Evolutionary conservation across 2,797 vertebrate genomes (phyloP).

Genomic region (Scolopax bukidnonensis): DNA sequence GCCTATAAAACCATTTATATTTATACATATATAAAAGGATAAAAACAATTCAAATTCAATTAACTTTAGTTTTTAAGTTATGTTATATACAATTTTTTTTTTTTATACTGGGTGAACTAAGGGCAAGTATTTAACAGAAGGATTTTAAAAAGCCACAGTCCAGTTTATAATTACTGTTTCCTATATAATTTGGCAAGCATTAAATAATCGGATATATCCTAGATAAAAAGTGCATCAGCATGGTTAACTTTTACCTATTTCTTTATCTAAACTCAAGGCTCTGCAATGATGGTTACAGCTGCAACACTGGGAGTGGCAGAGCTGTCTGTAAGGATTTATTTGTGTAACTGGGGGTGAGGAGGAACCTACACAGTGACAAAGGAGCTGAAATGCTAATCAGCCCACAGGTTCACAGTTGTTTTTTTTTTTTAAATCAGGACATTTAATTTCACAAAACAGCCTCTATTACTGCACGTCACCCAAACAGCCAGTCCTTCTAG

Average conservation of each 20-base stretch:
- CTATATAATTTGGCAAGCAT: slow-evolving; percentile 71
- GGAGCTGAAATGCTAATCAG: neutral
- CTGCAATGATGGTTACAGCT: neutral
- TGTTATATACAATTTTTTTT: slow-evolving; percentile 55
- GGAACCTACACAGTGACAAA: neutral
- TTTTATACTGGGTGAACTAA: neutral
- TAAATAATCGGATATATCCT: slow-evolving; percentile 57
- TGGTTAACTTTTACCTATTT: slow-evolving; percentile 34
- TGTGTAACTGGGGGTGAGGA: neutral
- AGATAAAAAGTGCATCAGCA: slow-evolving; percentile 46
- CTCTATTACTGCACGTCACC: neutral
- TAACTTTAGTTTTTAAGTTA: slow-evolving; percentile 64
- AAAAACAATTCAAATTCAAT: slow-evolving; percentile 69
- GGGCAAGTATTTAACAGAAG: slow-evolving; percentile 36
- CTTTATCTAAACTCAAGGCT: neutral
- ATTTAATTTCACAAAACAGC: neutral
- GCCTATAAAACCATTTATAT: slow-evolving; percentile 58
- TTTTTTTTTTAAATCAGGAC: neutral
- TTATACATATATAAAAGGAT: slow-evolving; percentile 56
- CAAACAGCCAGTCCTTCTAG: neutral
- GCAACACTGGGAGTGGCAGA: neutral
- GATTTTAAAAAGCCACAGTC: slow-evolving; percentile 14
- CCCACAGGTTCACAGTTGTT: neutral
- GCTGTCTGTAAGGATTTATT: neutral
- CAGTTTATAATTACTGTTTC: neutral